Base-by-base conservation (phyloP, 2,888 invertebrate genomes). In the Pecten maximus region DNA sequence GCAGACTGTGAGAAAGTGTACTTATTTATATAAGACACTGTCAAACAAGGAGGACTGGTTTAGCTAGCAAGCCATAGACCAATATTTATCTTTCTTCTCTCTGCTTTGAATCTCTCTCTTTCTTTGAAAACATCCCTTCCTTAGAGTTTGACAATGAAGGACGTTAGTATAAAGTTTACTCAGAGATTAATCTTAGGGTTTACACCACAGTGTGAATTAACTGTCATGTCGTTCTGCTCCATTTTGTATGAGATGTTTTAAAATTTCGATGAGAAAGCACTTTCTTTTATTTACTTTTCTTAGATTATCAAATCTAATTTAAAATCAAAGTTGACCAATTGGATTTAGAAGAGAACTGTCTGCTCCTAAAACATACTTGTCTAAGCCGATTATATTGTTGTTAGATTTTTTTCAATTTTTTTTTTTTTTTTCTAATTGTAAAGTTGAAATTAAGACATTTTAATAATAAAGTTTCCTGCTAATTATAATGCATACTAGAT, bases 1-100 rank as follows among this genome's bases (percentile, higher is more conserved):
- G 74, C 35, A 74, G 74, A 74, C 74, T 74, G 74, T 74, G 28
- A 35, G 74, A 74, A 60, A 60, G 35, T n/a, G 44, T 35, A 74
- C 74, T 10, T 74, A 74, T 35, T 74, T 74, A 74, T 74, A 74
- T 35, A 74, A 74, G 74, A 74, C 2, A 74, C 28, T 74, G 35
- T 0, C 74, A 35, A 74, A 74, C 74, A 74, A 74, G 74, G 8
- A 74, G 15, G 35, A 74, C 74, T 6, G 74, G 74, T 74, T 35
- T 35, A 28, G 12, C 74, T 74, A 74, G 74, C 15, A 12, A 35
- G 35, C 74, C 35, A 35, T 74, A 35, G 1, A 28, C 28, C 35
- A 74, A 74, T 74, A 74, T 74, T 74, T 74, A 35, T 74, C 28
- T 74, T 74, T 74, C 74, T 28, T 74, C 74, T 74, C 23, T 0